Percentiles rank a stretch among this genome's conserved stretches.
phyloP scores from a whole-genome alignment of 2,113 vertebrate genomes.

The Grammomys dolichurus region DNA sequence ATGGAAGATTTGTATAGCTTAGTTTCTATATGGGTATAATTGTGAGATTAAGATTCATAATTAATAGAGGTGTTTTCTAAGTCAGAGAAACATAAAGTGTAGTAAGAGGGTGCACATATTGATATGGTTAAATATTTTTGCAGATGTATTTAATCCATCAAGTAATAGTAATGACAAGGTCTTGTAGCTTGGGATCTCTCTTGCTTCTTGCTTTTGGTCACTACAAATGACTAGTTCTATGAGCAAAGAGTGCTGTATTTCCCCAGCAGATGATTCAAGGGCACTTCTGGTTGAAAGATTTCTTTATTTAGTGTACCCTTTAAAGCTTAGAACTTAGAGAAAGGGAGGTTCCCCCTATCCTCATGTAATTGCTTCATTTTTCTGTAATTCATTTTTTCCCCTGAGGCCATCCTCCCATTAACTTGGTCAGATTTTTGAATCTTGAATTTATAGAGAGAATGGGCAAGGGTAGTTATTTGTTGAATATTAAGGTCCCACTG shows the following conservation, averaged over 20 bases:
- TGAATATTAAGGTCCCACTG: slow-evolving; percentile 18
- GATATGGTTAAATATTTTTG: slow-evolving; percentile 40
- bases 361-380: slow-evolving; percentile 23
- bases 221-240: slow-evolving; percentile 59
- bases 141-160: slow-evolving; percentile 29
- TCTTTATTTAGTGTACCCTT: not conserved
- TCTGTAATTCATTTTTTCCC: not conserved
- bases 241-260: slow-evolving; percentile 30
- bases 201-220: slow-evolving; percentile 53
- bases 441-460: not conserved
- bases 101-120: not conserved
- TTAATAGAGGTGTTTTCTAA: slow-evolving; percentile 38
- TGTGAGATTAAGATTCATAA: not conserved
- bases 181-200: slow-evolving; percentile 22
- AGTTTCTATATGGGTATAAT: slow-evolving; percentile 18
- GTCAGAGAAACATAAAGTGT: not conserved
- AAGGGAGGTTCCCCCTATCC: not conserved
- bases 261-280: slow-evolving; percentile 32
- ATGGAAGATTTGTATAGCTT: not conserved
- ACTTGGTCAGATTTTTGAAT: slow-evolving; percentile 30
- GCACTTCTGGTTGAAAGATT: slow-evolving; percentile 32
- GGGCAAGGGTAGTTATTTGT: slow-evolving; percentile 17
- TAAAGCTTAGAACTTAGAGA: not conserved
- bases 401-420: not conserved
- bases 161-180: slow-evolving; percentile 4